These are phyloP conservation scores for Lasius fuliginosus DNA, from an alignment of 2,888 invertebrate genomes.

Conservation along the genomic window DNA sequence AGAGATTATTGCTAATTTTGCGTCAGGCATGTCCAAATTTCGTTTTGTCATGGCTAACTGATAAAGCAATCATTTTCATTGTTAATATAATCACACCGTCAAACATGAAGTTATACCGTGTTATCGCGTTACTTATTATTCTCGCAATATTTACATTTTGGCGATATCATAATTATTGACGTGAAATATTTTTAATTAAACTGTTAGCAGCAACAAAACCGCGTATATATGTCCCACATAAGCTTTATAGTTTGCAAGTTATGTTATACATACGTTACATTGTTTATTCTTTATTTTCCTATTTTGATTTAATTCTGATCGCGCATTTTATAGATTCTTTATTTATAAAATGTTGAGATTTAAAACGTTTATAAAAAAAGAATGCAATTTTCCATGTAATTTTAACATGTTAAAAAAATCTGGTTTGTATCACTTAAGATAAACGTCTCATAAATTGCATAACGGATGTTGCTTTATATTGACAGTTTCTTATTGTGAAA, in stretches of 20 bases:
- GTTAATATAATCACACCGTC: constrained; percentile 38
- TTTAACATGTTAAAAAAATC: background rate
- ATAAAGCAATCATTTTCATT: constrained; percentile 43
- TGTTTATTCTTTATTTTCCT: background rate
- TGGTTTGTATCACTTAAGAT: background rate
- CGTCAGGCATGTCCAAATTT: constrained; percentile 36
- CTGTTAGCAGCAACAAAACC: background rate
- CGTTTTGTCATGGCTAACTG: constrained; percentile 31
- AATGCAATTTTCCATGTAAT: background rate
- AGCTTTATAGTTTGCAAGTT: background rate
- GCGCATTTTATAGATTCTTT: background rate
- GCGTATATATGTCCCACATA: background rate
- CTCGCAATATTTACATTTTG: constrained; percentile 29
- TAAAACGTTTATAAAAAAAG: background rate
- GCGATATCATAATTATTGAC: constrained; percentile 31
- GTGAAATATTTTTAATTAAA: constrained; percentile 28
- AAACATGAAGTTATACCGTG: constrained; percentile 34
- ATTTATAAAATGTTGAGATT: background rate
- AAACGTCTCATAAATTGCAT: background rate
- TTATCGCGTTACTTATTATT: constrained; percentile 43
- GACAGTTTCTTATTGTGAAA: constrained; percentile 29
- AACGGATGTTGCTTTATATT: constrained; percentile 21
- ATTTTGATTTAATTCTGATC: background rate
- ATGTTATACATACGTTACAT: background rate
- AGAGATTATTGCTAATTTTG: constrained; percentile 27